Evolutionary conservation across 2,888 invertebrate species (phyloP).

Genomic region (Ceriagrion tenellum): DNA sequence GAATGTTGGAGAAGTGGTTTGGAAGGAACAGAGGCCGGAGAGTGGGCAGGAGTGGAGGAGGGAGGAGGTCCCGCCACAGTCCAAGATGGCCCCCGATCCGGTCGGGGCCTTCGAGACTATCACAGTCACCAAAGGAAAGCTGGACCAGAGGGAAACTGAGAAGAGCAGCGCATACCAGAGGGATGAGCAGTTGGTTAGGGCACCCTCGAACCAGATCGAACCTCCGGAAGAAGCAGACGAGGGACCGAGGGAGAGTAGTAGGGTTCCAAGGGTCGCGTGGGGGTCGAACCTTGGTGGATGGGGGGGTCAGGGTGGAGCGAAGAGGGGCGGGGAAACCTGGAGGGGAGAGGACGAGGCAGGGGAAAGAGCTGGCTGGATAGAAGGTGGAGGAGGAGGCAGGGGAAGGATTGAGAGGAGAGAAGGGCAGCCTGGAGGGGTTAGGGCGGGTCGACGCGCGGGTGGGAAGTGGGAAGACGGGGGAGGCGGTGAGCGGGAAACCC

Average conservation of each 20-base stretch:
- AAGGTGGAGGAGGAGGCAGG: neutral
- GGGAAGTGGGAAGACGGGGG: neutral
- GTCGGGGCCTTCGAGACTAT: neutral
- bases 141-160: neutral
- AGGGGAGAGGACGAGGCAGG: neutral
- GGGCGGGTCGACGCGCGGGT: neutral
- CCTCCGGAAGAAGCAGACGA: neutral
- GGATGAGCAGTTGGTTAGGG: neutral
- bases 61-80: neutral
- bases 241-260: neutral
- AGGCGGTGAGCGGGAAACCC: neutral
- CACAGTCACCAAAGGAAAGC: neutral
- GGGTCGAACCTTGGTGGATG: neutral
- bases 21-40: neutral
- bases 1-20: too few relatives aligned
- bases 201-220: slow-evolving; percentile 22
- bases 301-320: neutral
- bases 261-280: neutral
- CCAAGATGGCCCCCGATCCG: neutral
- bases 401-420: neutral
- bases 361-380: neutral
- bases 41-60: neutral
- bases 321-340: neutral
- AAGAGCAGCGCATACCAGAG: neutral
- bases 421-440: neutral